Evolutionary conservation across 2,797 vertebrate genomes (phyloP).

Genomic region (Caiman crocodilus): DNA sequence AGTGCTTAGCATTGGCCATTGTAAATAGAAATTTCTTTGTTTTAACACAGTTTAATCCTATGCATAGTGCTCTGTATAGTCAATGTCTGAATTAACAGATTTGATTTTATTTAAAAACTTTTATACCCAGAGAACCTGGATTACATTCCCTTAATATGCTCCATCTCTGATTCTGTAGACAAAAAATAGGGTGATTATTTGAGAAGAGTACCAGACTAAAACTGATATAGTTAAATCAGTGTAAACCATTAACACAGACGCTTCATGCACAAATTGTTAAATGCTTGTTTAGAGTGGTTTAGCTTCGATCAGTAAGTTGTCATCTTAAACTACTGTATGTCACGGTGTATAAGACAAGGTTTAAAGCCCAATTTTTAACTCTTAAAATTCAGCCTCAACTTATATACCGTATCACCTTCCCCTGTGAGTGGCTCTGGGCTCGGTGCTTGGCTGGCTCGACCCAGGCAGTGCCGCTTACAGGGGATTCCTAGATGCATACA

Average conservation of each 20-base stretch:
- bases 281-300: background rate
- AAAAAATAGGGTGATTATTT: background rate
- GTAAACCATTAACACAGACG: no score
- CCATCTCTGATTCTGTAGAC: background rate
- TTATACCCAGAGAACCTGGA: background rate
- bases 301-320: background rate
- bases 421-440: no score
- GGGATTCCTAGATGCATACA: no score
- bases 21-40: background rate
- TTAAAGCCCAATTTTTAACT: no score
- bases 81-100: background rate
- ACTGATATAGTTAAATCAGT: no score
- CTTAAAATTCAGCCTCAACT: no score
- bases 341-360: no score
- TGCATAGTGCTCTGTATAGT: background rate
- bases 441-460: no score
- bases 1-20: background rate
- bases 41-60: background rate
- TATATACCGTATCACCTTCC: no score
- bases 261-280: background rate
- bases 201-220: background rate
- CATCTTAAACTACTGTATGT: no score
- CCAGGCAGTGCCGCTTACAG: no score
- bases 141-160: background rate
- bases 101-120: background rate